These are phyloP conservation scores for Lynx canadensis DNA, from an alignment of 2,113 vertebrate species.

Conservation along the genomic window DNA sequence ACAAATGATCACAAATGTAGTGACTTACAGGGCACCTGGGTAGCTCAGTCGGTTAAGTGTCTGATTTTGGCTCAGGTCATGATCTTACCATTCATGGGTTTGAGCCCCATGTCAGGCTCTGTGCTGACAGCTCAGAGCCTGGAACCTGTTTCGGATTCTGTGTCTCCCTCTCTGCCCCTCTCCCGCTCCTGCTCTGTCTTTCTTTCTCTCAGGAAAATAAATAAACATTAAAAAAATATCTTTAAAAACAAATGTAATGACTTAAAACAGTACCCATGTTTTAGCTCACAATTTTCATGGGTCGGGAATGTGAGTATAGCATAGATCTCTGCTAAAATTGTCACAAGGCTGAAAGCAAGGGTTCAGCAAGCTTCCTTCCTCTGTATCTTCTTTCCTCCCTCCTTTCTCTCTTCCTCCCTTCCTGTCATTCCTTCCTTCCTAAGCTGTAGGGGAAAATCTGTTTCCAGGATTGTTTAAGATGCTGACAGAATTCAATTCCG, in stretches of 20 bases:
- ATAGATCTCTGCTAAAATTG: neutral
- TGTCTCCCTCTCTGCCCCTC: too few species aligned
- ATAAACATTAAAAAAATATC: neutral
- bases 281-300: neutral
- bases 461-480: neutral
- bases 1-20: neutral
- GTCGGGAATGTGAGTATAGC: neutral
- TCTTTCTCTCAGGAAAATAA: too few species aligned
- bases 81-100: too few species aligned
- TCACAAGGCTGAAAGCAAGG: neutral
- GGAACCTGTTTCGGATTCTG: too few species aligned
- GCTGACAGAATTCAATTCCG: neutral
- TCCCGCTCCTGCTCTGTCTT: too few species aligned
- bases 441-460: neutral
- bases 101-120: too few species aligned
- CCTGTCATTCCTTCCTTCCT: neutral
- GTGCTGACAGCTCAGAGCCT: too few species aligned
- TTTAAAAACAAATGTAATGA: neutral
- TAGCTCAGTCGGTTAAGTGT: too few species aligned
- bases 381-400: too few species aligned
- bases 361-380: neutral
- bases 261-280: neutral
- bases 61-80: too few species aligned
- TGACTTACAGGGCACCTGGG: neutral
- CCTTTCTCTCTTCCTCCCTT: neutral